Evolutionary conservation across 2,797 vertebrate genomes (phyloP).

Genomic region (Linurgus olivaceus): DNA sequence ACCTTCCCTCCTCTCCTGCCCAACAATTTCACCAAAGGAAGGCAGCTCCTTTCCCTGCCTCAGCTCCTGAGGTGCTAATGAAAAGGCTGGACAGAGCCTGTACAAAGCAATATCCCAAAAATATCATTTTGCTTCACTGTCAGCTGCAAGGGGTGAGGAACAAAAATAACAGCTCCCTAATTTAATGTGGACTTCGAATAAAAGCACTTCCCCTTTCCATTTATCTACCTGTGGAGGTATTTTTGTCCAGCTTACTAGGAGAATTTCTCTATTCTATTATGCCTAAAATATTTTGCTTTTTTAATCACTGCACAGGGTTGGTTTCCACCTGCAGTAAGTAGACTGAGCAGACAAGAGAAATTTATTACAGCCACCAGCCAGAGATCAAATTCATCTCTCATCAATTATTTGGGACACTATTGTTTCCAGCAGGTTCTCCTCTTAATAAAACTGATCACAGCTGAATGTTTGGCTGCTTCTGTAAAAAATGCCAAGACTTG

Average conservation of each 20-base stretch:
- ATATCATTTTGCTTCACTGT: not conserved
- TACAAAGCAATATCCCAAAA: not conserved
- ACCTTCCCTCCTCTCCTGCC: not conserved
- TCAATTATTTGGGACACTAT: not conserved
- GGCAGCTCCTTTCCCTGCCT: not conserved
- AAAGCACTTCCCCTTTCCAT: not conserved
- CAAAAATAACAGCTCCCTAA: conserved; percentile 1
- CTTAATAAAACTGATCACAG: conserved; percentile 36
- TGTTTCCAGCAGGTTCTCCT: conserved; percentile 25
- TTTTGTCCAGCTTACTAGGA: not conserved
- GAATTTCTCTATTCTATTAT: not conserved
- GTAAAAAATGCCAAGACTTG: not conserved
- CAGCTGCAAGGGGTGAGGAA: not conserved
- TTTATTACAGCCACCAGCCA: not conserved
- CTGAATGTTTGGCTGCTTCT: not conserved
- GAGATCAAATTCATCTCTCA: not conserved
- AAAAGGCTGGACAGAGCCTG: not conserved
- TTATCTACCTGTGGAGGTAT: not conserved
- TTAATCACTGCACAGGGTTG: not conserved
- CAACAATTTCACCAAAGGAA: rapidly evolving
- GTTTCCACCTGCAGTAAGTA: conserved; percentile 15
- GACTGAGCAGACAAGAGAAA: not conserved
- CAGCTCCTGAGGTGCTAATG: not conserved
- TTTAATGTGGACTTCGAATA: not conserved
- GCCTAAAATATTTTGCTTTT: conserved; percentile 31